Base-by-base conservation (phyloP, 2,113 vertebrate genomes). In the Leptodactylus fuscus region DNA sequence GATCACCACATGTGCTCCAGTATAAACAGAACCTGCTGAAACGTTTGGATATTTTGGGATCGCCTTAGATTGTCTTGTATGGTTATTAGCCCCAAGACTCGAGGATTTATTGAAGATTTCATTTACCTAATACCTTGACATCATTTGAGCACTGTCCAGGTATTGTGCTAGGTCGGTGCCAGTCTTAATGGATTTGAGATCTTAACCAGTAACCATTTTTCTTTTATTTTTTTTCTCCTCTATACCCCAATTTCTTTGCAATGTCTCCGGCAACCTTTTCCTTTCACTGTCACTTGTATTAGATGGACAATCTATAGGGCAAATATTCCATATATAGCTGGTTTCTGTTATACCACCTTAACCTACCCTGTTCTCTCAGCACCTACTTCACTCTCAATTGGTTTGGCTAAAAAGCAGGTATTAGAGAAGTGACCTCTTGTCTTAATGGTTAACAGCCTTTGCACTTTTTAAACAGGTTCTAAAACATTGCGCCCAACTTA, bases 391-490 rank as follows among this genome's bases (percentile, higher is more conserved):
- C 69, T 53, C 38, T 41, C 44, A 29, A 24, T 79, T 85, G 34
- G 38, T 79, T 67, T 69, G 46, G 24, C 36, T 70, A 69, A 38
- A 34, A 86, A 58, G 62, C 84, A 58, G 65, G 65, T 81, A n/a
- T 75, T 85, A 69, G 65, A 44, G 22, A 71, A 24, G 76, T 55
- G 71, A 46, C 32, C 65, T 48, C 5, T 34, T 81, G 27, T n/a
- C 18, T 69, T 75, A 85, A 70, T 70, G 36, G 83, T 73, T 85
- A 85, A 85, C 78, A 85, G 69, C 65, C 65, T 85, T 85, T 85
- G 48, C 76, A 80, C 83, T 85, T 67, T 60, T 81, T 80, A 86
- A 79, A 86, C 84, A 86, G 84, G 84, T 81, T 73, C 36, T 55
- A 70, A 69, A 67, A 69, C 65, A 81, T 81, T 55, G 58, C 12